A percentile compares a stretch with the other conserved stretches of the same genome.
These are phyloP conservation scores for Artibeus jamaicensis DNA, from an alignment of 2,797 vertebrate genomes.

Conservation along the genomic window DNA sequence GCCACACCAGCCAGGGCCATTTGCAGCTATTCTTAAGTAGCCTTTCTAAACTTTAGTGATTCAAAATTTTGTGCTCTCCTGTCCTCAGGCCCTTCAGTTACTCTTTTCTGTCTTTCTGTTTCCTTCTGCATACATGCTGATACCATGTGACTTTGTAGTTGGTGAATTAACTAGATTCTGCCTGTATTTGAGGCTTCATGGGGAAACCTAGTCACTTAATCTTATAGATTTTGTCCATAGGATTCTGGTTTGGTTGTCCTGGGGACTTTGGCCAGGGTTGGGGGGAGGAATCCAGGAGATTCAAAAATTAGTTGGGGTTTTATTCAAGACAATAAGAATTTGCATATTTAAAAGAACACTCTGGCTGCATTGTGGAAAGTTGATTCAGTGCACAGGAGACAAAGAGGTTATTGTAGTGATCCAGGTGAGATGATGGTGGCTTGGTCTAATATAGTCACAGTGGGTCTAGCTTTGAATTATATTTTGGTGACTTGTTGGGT, in stretches of 20 bases:
- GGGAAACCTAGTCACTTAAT: not conserved
- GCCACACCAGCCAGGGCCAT: not conserved
- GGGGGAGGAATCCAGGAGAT: not conserved
- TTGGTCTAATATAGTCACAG: not conserved
- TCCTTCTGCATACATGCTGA: not conserved
- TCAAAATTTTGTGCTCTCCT: not conserved
- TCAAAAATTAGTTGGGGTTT: not conserved
- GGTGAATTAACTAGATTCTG: not conserved
- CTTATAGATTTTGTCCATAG: not conserved
- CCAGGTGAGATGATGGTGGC: not conserved
- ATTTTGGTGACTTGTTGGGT: not conserved
- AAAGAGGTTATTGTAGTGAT: not conserved
- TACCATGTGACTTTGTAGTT: not conserved
- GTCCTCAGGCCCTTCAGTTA: not conserved
- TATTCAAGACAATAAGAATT: not conserved
- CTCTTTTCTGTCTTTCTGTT: not conserved
- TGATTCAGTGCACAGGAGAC: not conserved
- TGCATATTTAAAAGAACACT: not conserved
- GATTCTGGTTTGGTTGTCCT: not conserved
- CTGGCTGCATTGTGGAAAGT: not conserved
- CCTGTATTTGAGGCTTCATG: not conserved
- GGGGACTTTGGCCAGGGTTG: not conserved
- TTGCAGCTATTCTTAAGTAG: not conserved
- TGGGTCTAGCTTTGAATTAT: not conserved
- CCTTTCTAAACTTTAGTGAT: not conserved